Base-by-base conservation (phyloP, 2,797 vertebrate genomes). In the Anas bernieri region DNA sequence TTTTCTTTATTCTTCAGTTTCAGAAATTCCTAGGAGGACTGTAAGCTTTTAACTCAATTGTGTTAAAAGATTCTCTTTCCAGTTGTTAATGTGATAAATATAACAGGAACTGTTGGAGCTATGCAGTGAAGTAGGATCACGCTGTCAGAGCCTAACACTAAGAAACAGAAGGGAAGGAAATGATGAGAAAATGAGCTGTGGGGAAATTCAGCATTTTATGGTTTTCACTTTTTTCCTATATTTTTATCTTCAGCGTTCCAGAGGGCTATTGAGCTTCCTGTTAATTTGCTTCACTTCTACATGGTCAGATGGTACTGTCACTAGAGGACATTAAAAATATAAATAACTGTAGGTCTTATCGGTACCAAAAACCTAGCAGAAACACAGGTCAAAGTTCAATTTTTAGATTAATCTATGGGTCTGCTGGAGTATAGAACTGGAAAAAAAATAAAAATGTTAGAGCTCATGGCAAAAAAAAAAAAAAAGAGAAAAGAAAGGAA, bases 91-190 rank as follows among this genome's bases (percentile, higher is more conserved):
- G 22, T 46, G 73, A 83, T 55, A 86, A 90, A 75, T 83, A 11
- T 55, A 79, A 56, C 9, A 0, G 77, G 46, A 79, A 35, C 73
- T 66, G 73, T 33, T 58, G 52, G 52, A 79, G 78, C 25, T 66
- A 18, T 62, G 46, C 1, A 11, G 45, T 75, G 58, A 62, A 76
- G 54, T 41, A 70, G 78, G 69, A 83, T 52, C 78, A 14, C 43
- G 54, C 52, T 86, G 83, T 30, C 39, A 52, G 58, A 75, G 39
- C 54, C 50, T 58, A 37, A 30, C 0, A 2, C 61, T 72, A 58
- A 81, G 69, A 76, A 87, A 68, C 66, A 77, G 80, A 72, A 85
- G 50, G 75, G 69, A 84, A 72, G 70, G 79, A 83, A 90, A 72
- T 72, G 54, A 83, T 83, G 69, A 87, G 45, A 87, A 90, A 78